These are phyloP conservation scores for Pherbina coryleti DNA, from an alignment of 2,888 invertebrate genomes.

Conservation along the genomic window DNA sequence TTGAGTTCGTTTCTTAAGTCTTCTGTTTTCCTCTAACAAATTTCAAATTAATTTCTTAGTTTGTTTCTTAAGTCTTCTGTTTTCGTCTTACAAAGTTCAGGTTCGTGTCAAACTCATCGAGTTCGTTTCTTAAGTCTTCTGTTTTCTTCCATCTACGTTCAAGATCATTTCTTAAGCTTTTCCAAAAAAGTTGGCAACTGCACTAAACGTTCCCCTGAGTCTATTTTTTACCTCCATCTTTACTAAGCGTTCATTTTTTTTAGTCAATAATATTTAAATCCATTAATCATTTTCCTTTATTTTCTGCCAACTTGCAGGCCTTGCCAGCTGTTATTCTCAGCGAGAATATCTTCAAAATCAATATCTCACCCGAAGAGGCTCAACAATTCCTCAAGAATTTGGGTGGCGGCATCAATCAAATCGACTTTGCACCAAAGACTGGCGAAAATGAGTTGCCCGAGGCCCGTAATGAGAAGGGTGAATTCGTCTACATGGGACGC, in stretches of 20 bases:
- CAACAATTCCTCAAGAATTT: constrained; percentile 67
- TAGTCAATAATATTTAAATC: background rate
- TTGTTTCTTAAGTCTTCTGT: background rate
- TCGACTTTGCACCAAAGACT: constrained; percentile 73
- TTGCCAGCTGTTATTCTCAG: constrained; percentile 54
- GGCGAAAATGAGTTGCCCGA: constrained; percentile 71
- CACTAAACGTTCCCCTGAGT: background rate
- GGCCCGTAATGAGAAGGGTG: constrained; percentile 64
- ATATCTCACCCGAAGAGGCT: constrained; percentile 72
- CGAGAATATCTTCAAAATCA: constrained; percentile 71
- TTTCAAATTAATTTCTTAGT: background rate
- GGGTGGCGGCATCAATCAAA: constrained; percentile 65
- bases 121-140: background rate
- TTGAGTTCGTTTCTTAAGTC: background rate
- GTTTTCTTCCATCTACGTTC: background rate
- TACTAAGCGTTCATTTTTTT: background rate
- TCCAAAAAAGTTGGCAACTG: too few species aligned
- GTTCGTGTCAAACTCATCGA: background rate
- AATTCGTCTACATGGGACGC: constrained; percentile 71
- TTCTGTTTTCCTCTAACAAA: background rate
- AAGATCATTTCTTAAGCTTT: too few species aligned
- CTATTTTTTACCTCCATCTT: background rate
- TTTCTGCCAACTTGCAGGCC: constrained; percentile 48
- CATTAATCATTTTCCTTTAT: background rate
- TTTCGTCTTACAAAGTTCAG: background rate